phyloP scores from a whole-genome alignment of 2,888 invertebrate genomes.

The Leuctra nigra region DNA sequence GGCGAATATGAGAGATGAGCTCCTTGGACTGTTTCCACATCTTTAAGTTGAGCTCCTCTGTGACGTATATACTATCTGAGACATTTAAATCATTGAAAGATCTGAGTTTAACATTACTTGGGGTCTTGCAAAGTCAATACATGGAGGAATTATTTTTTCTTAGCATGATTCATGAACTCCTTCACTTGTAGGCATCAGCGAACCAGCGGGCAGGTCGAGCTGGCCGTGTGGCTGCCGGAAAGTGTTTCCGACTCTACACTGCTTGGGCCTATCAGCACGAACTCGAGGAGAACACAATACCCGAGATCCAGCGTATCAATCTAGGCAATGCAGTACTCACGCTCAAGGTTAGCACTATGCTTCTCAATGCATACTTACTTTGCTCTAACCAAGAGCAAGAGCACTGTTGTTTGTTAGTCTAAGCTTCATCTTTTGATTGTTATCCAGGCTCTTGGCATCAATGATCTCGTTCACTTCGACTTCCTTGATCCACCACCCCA shows the following conservation, averaged over 20 bases:
- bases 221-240: constrained; percentile 93
- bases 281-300: constrained; percentile 94
- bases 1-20: constrained; percentile 6
- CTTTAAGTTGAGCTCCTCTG: background rate
- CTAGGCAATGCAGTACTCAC: constrained; percentile 95
- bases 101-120: no score
- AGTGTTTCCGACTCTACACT: constrained; percentile 96
- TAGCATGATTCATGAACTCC: no score
- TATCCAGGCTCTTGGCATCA: constrained; percentile 77
- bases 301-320: constrained; percentile 98
- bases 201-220: constrained; percentile 96
- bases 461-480: constrained; percentile 97
- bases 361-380: no score
- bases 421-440: background rate
- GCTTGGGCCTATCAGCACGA: constrained; percentile 99
- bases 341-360: constrained; percentile 70
- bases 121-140: no score
- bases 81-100: background rate
- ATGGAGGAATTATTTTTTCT: no score
- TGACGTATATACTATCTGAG: background rate
- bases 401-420: background rate
- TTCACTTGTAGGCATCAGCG: constrained; percentile 71
- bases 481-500: constrained; percentile 97
- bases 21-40: background rate
- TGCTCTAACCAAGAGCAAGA: no score